Evolutionary conservation across 2,113 vertebrate genomes (phyloP).

Genomic region (Heterochromis multidens): DNA sequence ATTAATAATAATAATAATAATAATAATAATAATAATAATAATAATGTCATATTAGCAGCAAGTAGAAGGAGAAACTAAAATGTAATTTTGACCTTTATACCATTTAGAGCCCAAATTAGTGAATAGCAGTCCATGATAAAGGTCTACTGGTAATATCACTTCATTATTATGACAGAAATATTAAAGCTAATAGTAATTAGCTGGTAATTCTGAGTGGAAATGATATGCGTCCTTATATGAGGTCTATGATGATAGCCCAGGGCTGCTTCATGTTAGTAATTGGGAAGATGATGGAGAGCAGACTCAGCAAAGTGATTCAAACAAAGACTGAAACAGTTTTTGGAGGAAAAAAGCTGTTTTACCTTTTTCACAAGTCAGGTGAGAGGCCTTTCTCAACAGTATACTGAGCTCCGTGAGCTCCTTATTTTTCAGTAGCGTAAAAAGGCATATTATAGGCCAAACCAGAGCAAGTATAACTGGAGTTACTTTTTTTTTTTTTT

Average conservation of each 20-base stretch:
- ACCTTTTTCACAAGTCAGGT: neutral
- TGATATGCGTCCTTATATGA: neutral
- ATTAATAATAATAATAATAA: conserved; percentile 30
- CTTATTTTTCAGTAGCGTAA: neutral
- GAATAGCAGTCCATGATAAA: neutral
- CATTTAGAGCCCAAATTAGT: neutral
- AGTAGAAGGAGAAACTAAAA: neutral
- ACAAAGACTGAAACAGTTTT: neutral
- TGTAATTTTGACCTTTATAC: neutral
- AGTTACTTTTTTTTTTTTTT: too few relatives aligned
- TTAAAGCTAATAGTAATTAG: neutral
- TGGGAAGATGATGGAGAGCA: neutral
- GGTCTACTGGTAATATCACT: neutral
- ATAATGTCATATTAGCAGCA: neutral
- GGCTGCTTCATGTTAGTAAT: neutral
- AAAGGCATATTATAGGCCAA: neutral
- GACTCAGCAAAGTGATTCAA: neutral
- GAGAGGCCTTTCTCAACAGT: neutral
- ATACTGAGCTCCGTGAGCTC: neutral
- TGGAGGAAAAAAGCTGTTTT: neutral
- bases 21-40: neutral
- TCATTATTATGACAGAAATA: neutral
- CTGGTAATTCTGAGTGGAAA: neutral
- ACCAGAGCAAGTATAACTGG: too few relatives aligned
- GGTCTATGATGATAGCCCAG: neutral